Evolutionary conservation across 2,888 invertebrate species (phyloP).

Genomic region (Cataglyphis altisquamis): DNA sequence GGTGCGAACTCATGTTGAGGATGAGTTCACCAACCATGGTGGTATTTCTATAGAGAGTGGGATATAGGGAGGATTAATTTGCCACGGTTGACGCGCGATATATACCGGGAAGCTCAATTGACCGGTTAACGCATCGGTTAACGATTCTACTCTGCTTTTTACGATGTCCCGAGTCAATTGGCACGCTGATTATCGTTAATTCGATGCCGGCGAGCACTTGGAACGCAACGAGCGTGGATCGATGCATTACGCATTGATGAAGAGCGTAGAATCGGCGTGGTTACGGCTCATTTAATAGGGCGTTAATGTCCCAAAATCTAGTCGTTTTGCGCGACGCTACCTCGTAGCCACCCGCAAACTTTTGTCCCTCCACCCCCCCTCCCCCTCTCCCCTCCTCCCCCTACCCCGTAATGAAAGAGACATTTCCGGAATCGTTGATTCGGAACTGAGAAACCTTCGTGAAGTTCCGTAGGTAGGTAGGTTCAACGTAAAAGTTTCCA

Average conservation of each 20-base stretch:
- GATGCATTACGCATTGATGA: slow-evolving; percentile 35
- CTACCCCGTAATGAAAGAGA: slow-evolving; percentile 29
- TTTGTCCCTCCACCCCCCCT: slow-evolving; percentile 5
- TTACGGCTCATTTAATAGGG: slow-evolving; percentile 52
- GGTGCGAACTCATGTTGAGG: neutral
- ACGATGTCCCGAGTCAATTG: slow-evolving; percentile 37
- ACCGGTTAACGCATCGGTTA: slow-evolving; percentile 1
- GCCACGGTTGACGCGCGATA: slow-evolving; percentile 12
- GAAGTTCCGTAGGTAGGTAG: slow-evolving; percentile 9
- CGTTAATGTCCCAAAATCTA: slow-evolving; percentile 56
- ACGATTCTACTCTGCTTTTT: slow-evolving; percentile 23
- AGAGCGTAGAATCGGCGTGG: slow-evolving; percentile 33
- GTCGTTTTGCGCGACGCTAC: slow-evolving; percentile 19
- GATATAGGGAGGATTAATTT: slow-evolving; percentile 13
- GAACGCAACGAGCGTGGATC: slow-evolving; percentile 44
- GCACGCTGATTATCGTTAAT: slow-evolving; percentile 48
- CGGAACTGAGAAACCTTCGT: slow-evolving; percentile 31
- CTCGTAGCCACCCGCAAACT: slow-evolving; percentile 23
- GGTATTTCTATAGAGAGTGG: neutral
- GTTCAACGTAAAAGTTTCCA: slow-evolving; percentile 26
- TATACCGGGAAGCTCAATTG: slow-evolving; percentile 23
- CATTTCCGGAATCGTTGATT: slow-evolving; percentile 41
- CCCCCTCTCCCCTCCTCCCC: too few relatives aligned
- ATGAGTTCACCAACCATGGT: neutral
- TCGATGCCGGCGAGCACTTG: neutral